Conservation (phyloP, 1,140 invertebrate species). For the Drosophila triauraria region DNA sequence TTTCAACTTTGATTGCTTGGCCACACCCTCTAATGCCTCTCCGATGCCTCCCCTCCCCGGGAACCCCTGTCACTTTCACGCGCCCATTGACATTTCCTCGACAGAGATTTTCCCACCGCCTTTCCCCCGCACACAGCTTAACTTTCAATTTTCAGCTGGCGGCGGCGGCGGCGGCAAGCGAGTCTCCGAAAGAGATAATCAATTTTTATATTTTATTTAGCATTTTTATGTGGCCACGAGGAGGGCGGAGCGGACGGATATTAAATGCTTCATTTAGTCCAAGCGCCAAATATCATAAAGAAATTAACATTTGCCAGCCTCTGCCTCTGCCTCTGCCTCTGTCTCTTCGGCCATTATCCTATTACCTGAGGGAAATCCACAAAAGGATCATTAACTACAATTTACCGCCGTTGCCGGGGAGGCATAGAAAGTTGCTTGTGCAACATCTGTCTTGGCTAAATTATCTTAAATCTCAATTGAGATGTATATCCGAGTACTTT, state of each 20-base stretch:
- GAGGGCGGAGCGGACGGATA: slow-evolving; percentile 18
- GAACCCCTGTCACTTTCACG: slow-evolving; percentile 59
- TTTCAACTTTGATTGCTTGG: slow-evolving; percentile 80
- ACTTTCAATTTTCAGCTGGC: slow-evolving; percentile 61
- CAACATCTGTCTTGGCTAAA: slow-evolving; percentile 32
- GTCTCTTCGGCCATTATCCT: slow-evolving; percentile 19
- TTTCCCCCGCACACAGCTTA: slow-evolving; percentile 18
- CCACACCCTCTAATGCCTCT: slow-evolving; percentile 35
- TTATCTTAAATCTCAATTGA: slow-evolving; percentile 32
- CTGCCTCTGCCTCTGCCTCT: no score
- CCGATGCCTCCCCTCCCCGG: neutral
- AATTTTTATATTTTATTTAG: slow-evolving; percentile 78
- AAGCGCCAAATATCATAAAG: slow-evolving; percentile 40
- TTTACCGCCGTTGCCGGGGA: slow-evolving; percentile 23
- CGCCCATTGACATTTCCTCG: slow-evolving; percentile 76
- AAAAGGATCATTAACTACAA: slow-evolving; percentile 50
- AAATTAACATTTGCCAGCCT: slow-evolving; percentile 45
- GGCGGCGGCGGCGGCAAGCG: neutral
- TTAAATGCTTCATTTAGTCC: slow-evolving; percentile 57
- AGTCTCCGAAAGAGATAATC: slow-evolving; percentile 42
- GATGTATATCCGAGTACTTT: neutral
- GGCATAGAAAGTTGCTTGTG: slow-evolving; percentile 31
- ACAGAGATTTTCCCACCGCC: slow-evolving; percentile 24
- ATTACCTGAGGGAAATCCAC: slow-evolving; percentile 43
- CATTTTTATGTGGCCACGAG: slow-evolving; percentile 52